Conservation (phyloP, 2,113 vertebrate genomes). For the Dolichotis patagonum region DNA sequence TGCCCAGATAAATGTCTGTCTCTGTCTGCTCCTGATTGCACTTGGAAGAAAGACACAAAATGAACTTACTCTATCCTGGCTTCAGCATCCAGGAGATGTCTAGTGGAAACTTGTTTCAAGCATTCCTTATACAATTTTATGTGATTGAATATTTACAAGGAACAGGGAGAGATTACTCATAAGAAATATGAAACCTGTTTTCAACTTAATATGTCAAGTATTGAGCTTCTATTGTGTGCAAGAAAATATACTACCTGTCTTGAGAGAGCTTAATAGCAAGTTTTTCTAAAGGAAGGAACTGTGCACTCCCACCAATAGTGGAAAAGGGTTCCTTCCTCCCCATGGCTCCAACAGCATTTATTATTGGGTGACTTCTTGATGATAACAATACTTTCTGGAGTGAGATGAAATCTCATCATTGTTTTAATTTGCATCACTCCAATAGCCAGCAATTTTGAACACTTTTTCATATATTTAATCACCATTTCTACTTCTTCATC, state of each 20-base stretch:
- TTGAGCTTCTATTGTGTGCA: not conserved
- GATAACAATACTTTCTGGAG: no score
- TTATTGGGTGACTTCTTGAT: no score
- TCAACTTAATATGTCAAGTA: constrained; percentile 47
- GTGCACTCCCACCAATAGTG: no score
- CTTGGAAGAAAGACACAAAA: constrained; percentile 46
- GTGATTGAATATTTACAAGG: not conserved
- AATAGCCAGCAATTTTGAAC: no score
- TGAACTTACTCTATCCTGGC: not conserved
- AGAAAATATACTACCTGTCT: not conserved
- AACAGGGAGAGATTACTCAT: not conserved
- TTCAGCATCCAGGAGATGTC: constrained; percentile 8
- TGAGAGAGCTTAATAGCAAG: not conserved
- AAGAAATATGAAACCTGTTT: constrained; percentile 38
- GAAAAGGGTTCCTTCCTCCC: no score
- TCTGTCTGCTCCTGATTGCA: not conserved
- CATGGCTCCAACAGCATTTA: no score
- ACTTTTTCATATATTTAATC: no score
- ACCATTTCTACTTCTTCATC: no score
- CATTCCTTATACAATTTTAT: not conserved
- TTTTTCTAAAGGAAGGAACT: constrained; percentile 9
- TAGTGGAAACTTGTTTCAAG: constrained; percentile 45
- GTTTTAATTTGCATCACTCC: no score
- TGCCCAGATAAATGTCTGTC: constrained; percentile 30
- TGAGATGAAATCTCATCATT: no score